Evolutionary conservation across 64 coral and sea anemone species (phyloP).

Genomic region (Astreopora myriophthalma): DNA sequence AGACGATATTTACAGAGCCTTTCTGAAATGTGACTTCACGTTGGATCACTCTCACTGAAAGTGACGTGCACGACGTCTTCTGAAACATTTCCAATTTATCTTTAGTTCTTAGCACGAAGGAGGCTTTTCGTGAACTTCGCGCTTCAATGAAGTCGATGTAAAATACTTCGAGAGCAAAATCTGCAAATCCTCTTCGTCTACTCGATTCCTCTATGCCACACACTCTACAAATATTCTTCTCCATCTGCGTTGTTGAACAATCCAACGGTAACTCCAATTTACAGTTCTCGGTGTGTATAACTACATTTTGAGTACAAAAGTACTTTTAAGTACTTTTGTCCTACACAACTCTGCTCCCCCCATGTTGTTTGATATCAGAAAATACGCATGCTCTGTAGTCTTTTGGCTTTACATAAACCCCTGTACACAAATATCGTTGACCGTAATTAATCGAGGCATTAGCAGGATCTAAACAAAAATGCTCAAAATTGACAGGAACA

Average conservation of each 20-base stretch:
- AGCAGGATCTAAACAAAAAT: no score
- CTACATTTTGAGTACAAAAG: neutral
- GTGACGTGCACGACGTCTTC: neutral
- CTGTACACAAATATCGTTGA: neutral
- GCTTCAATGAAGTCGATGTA: conserved; percentile 36
- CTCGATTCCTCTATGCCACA: conserved; percentile 19
- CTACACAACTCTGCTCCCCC: neutral
- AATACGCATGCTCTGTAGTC: neutral
- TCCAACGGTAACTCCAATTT: neutral
- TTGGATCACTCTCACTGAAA: no score
- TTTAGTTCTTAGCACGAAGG: neutral
- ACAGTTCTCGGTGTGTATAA: neutral
- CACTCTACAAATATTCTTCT: neutral
- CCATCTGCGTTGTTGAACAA: neutral
- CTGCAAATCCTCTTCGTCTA: conserved; percentile 44
- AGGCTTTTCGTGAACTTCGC: conserved; percentile 4
- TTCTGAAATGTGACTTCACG: conserved; percentile 30
- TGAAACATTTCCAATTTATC: conserved; percentile 6
- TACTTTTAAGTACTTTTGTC: neutral
- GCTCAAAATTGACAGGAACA: no score
- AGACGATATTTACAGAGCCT: conserved; percentile 37
- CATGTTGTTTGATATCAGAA: neutral
- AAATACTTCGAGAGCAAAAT: conserved; percentile 34
- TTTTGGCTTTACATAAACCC: neutral
- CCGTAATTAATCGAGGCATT: neutral